Base-by-base conservation (phyloP, 2,888 invertebrate species). In the Scaptomyza caliginosa region DNA sequence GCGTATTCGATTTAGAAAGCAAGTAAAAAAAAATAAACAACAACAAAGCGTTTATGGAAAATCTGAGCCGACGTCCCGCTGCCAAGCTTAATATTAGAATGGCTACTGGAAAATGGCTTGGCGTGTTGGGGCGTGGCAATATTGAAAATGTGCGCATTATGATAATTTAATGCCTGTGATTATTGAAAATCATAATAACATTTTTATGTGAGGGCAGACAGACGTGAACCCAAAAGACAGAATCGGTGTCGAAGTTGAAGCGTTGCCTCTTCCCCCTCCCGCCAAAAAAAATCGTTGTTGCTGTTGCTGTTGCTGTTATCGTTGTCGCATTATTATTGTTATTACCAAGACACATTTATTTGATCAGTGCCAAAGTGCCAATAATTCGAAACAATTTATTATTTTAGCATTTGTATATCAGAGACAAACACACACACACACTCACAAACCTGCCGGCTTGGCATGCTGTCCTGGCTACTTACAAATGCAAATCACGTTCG, bases 371-470 rank as follows among this genome's bases (percentile, higher is more conserved):
- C 80, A 85, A 84, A 85, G 75, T 82, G 82, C 84, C 84, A 85
- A 85, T 85, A 86, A 84, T 86, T 85, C 74, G 80, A 79, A 77
- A 73, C 84, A 87, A 86, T 86, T 87, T 86, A 82, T 86, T 87
- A 87, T 87, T 86, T 86, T 71, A 71, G 71, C 86, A 86, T 86
- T 86, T 86, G 86, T 73, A 77, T 70, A 70, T 66, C 82, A 59
- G 52, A 67, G 24, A 46, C 38, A 60, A 23, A 40, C 32, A 50
- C 55, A 34, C 49, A 42, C 38, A 58, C 48, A 55, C 51, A 50
- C 17, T 54, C 21, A 30, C 30, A n/a, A 30, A 46, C 32, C 17
- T 17, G 39, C 24, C 30, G n/a, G 23, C 40, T 49, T 36, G 34
- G 10, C 30, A 16, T 16, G 42, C 56, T 39, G 65, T 64, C 66